Evolutionary conservation across 1,140 invertebrate species (phyloP).

Genomic region (Orius insidiosus): DNA sequence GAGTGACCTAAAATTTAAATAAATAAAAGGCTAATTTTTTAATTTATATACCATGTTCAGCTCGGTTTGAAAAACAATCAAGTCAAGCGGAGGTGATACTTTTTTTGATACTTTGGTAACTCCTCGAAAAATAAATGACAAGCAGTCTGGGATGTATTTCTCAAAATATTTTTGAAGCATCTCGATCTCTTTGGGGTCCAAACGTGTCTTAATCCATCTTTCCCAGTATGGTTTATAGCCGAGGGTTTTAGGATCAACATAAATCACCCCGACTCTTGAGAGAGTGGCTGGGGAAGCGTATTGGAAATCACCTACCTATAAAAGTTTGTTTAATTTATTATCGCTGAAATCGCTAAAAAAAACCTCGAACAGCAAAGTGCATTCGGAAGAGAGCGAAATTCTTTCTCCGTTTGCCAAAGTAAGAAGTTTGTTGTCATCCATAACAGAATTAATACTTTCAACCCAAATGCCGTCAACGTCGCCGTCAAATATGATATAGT

Average conservation of each 20-base stretch:
- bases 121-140: slow-evolving; percentile 57
- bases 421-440: slow-evolving; percentile 83
- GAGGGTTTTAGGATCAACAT: slow-evolving; percentile 78
- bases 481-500: slow-evolving; percentile 83
- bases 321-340: no score
- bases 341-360: no score
- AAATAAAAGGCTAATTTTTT: no score
- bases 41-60: no score
- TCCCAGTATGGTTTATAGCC: slow-evolving; percentile 73
- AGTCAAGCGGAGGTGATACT: no score
- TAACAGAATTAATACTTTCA: slow-evolving; percentile 91
- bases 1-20: slow-evolving; percentile 36
- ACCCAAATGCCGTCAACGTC: slow-evolving; percentile 88
- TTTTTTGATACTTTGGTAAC: no score
- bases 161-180: slow-evolving; percentile 42
- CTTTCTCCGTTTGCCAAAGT: slow-evolving; percentile 81
- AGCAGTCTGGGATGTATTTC: slow-evolving; percentile 48
- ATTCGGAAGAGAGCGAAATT: slow-evolving; percentile 63
- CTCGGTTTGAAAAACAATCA: no score
- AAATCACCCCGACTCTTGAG: slow-evolving; percentile 83
- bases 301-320: slow-evolving; percentile 43
- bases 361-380: slow-evolving; percentile 74
- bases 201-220: slow-evolving; percentile 39
- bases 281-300: slow-evolving; percentile 84
- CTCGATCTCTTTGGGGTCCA: slow-evolving; percentile 27